Base-by-base conservation (phyloP, 1,140 invertebrate genomes). In the Xylocopa sonorina region DNA sequence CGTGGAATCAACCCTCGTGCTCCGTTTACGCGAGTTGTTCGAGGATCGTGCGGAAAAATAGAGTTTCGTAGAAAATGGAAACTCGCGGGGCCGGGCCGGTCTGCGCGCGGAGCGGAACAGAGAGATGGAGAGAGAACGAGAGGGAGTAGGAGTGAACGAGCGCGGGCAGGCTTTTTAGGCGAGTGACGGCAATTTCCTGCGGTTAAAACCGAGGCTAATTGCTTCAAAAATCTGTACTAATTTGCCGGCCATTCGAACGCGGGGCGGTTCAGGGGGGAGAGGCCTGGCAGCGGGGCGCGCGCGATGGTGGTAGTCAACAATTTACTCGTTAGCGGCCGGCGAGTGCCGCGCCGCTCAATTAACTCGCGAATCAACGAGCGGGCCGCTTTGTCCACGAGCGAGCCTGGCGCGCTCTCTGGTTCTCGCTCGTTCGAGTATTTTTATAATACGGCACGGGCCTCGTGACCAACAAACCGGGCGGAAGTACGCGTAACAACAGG, bases 241-340 rank as follows among this genome's bases (percentile, higher is more conserved):
- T 89, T 90, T 86, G 75, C 64, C 76, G 71, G 27, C 29, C 55
- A 38, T 57, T 53, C 66, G 57, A 48, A 34, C 21, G 38, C 29
- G 18, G 80, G 18, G 5, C 32, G 32, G 21, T 21, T 9, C 12
- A 6, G 60, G 66, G 38, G 32, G 55, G 43, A 29, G 66, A 27
- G 43, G 43, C 27, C 32, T 43, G 60, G 64, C 55, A 62, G 32
- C 64, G 46, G 24, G 32, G 60, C n/a, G n/a, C n/a, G n/a, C n/a
- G n/a, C 60, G 73, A 74, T 80, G 79, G 85, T 83, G 86, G 85
- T 88, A 81, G 86, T 89, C 86, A 88, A 87, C 90, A 85, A 91
- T 91, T 91, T 90, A 89, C 91, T 92, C 90, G 88, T 91, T 91
- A 91, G 88, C 84, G 86, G 87, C 87, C 84, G 87, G 82, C 78